These are phyloP conservation scores for Lobophora halterata DNA, from an alignment of 2,888 invertebrate genomes.

Conservation along the genomic window DNA sequence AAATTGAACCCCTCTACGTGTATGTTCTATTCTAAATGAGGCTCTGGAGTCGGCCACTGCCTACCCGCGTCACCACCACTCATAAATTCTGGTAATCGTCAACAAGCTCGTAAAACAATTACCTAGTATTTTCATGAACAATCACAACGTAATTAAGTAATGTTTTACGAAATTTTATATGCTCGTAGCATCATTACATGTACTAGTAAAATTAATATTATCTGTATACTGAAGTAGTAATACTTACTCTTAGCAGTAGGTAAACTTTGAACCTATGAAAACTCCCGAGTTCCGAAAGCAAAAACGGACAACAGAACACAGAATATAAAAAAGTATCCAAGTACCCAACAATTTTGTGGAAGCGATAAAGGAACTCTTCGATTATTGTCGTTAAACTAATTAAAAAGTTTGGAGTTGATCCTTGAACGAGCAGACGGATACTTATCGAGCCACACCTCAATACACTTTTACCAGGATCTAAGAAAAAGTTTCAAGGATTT, in stretches of 20 bases:
- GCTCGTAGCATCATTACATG: too few species aligned
- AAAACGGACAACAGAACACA: background rate
- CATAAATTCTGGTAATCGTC: constrained; percentile 52
- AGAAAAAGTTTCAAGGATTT: constrained; percentile 1
- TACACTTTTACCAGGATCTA: constrained; percentile 30
- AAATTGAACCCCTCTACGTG: too few species aligned
- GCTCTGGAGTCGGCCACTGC: constrained; percentile 1
- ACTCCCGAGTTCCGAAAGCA: too few species aligned
- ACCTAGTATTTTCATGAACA: constrained; percentile 33
- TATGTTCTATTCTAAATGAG: too few species aligned
- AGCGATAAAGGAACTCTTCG: constrained; percentile 55
- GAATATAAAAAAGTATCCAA: constrained; percentile 6
- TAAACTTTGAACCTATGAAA: too few species aligned
- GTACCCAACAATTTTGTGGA: constrained; percentile 31
- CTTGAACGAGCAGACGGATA: constrained; percentile 42
- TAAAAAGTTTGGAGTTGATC: constrained; percentile 66
- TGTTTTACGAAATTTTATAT: too few species aligned
- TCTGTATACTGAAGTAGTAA: too few species aligned
- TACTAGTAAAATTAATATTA: too few species aligned
- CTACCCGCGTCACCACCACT: constrained; percentile 35
- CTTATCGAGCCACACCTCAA: constrained; percentile 39
- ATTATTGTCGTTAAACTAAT: constrained; percentile 71
- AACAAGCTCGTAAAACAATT: constrained; percentile 53
- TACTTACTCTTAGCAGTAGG: too few species aligned
- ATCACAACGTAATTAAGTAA: background rate